phyloP scores from a whole-genome alignment of 2,888 invertebrate genomes.

The Lasioglossum vierecki region DNA sequence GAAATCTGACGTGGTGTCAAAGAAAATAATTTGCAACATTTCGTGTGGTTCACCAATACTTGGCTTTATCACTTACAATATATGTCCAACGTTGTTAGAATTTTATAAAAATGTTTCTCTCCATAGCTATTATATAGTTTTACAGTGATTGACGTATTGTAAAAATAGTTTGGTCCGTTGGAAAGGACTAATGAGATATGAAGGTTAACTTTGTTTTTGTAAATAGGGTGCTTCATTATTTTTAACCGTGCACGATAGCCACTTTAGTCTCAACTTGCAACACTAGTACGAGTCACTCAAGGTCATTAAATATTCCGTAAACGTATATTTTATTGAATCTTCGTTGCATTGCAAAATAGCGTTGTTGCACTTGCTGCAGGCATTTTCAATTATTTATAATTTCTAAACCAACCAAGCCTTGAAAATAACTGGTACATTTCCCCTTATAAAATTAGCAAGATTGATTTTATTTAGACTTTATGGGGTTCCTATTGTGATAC shows the following conservation, averaged over 20 bases:
- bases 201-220: constrained; percentile 1
- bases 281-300: not conserved
- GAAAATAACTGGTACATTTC: too few relatives aligned
- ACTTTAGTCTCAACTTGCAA: not conserved
- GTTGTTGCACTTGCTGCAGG: not conserved
- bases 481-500: too few relatives aligned
- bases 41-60: too few relatives aligned
- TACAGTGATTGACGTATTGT: not conserved
- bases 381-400: too few relatives aligned
- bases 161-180: not conserved
- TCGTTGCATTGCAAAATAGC: not conserved
- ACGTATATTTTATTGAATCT: not conserved
- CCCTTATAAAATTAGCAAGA: too few relatives aligned
- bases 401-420: too few relatives aligned
- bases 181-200: not conserved
- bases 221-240: not conserved
- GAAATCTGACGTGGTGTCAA: too few relatives aligned
- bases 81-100: not conserved
- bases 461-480: too few relatives aligned
- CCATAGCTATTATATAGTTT: not conserved
- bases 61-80: not conserved
- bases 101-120: not conserved
- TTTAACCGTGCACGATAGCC: not conserved
- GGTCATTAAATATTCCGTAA: not conserved
- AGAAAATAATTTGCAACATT: too few relatives aligned